Percentiles rank a stretch among this genome's conserved stretches.
Conservation (phyloP, 1,140 invertebrate genomes). For the Caenorhabditis briggsae region DNA sequence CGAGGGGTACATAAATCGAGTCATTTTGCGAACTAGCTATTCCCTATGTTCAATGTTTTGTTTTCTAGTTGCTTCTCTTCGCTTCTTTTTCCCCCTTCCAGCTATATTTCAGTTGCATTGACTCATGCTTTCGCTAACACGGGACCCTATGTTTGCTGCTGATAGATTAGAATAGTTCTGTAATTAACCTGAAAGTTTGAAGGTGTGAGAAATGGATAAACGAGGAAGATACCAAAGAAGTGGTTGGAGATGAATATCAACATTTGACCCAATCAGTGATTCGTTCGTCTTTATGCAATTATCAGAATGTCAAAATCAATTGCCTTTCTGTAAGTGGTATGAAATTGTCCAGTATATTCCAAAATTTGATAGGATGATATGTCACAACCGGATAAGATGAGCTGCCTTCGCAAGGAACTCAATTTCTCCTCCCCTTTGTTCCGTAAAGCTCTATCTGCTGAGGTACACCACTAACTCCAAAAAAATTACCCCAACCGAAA, state of each 20-base stretch:
- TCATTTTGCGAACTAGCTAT: not conserved
- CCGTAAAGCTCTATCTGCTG: conserved; percentile 72
- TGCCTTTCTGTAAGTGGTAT: conserved; percentile 63
- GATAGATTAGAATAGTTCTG: not conserved
- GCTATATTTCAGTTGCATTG: conserved; percentile 21
- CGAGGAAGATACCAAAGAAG: conserved; percentile 71
- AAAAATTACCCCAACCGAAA: not conserved
- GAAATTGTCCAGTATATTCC: conserved; percentile 31
- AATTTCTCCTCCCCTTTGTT: conserved; percentile 76
- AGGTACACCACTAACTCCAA: conserved; percentile 62
- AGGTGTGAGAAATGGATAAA: conserved; percentile 75
- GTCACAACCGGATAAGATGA: conserved; percentile 68
- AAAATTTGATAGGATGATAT: conserved; percentile 61
- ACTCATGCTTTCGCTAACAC: conserved; percentile 9
- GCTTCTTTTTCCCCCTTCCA: conserved; percentile 9
- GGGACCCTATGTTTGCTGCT: not conserved
- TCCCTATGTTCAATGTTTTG: conserved; percentile 29
- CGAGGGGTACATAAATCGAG: not conserved
- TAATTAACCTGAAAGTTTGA: conserved; percentile 41
- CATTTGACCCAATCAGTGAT: conserved; percentile 57
- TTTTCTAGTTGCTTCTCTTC: conserved; percentile 5
- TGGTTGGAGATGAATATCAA: conserved; percentile 69
- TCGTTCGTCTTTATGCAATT: conserved; percentile 69
- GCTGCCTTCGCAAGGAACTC: conserved; percentile 74
- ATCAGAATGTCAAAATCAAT: conserved; percentile 70